These are phyloP conservation scores for Chaenocephalus aceratus DNA, from an alignment of 2,113 vertebrate species.

Conservation along the genomic window DNA sequence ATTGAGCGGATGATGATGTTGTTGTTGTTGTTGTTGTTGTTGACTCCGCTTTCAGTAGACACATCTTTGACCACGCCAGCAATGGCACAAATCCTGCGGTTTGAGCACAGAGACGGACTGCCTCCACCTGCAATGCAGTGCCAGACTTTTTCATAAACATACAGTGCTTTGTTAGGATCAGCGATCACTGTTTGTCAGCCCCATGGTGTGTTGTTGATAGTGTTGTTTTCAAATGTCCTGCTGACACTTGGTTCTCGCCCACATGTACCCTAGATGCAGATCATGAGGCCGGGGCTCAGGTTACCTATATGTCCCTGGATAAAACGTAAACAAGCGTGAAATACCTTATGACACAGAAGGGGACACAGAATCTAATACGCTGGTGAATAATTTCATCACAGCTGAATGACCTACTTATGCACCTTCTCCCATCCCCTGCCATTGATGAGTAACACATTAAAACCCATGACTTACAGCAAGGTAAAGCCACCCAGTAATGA, in stretches of 20 bases:
- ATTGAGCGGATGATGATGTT: slow-evolving; percentile 21
- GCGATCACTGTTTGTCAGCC: slow-evolving; percentile 58
- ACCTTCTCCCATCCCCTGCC: slow-evolving; percentile 22
- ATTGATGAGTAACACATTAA: slow-evolving; percentile 54
- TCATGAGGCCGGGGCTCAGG: slow-evolving; percentile 76
- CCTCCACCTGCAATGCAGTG: slow-evolving; percentile 40
- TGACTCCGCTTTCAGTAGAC: slow-evolving; percentile 32
- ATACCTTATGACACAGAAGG: slow-evolving; percentile 55
- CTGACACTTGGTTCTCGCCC: slow-evolving; percentile 63
- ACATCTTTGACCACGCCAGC: slow-evolving; percentile 29
- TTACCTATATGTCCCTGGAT: slow-evolving; percentile 80
- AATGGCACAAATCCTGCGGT: slow-evolving; percentile 25
- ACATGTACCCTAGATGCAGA: slow-evolving; percentile 73
- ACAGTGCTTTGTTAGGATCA: slow-evolving; percentile 56
- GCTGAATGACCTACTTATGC: slow-evolving; percentile 47
- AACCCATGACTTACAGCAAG: slow-evolving; percentile 50
- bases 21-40: slow-evolving; percentile 30
- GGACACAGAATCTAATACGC: slow-evolving; percentile 69
- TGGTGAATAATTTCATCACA: slow-evolving; percentile 78
- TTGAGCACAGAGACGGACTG: slow-evolving; percentile 20
- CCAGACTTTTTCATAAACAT: slow-evolving; percentile 54
- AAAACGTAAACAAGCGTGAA: slow-evolving; percentile 80
- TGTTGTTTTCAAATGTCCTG: slow-evolving; percentile 82
- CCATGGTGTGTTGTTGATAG: slow-evolving; percentile 66
- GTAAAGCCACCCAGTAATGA: slow-evolving; percentile 12